Evolutionary conservation across 2,888 invertebrate species (phyloP).

Genomic region (Deilephila elpenor): DNA sequence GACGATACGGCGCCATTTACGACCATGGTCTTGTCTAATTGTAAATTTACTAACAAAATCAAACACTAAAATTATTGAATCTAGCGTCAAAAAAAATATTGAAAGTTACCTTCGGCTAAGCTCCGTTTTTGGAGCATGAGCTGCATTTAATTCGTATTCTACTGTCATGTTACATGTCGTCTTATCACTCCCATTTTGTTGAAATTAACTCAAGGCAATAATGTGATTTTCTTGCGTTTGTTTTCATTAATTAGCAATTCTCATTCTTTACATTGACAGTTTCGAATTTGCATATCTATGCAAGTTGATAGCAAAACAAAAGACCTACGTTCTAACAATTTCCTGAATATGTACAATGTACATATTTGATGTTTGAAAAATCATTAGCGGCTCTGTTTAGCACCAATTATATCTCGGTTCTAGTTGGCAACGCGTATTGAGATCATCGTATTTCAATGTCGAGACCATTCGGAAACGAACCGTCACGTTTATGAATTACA

Average conservation of each 20-base stretch:
- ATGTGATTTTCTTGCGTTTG: not conserved
- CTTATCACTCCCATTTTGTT: not conserved
- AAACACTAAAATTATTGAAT: not conserved
- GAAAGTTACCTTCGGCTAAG: no score
- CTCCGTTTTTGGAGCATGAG: no score
- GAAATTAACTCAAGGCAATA: not conserved
- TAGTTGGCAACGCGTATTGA: slow-evolving; percentile 43
- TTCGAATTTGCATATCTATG: slow-evolving; percentile 19
- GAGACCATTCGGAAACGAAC: slow-evolving; percentile 46
- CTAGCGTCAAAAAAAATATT: no score
- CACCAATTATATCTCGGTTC: slow-evolving; percentile 56
- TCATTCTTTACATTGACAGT: not conserved
- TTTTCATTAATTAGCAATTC: not conserved
- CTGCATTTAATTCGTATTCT: no score
- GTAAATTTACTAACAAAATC: not conserved
- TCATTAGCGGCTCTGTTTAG: slow-evolving; percentile 49
- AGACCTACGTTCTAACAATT: not conserved
- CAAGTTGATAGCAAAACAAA: slow-evolving; percentile 23
- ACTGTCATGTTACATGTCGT: not conserved
- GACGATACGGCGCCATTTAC: slow-evolving; percentile 44
- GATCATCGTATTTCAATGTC: slow-evolving; percentile 55
- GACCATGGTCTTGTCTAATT: slow-evolving; percentile 16
- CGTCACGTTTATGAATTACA: slow-evolving; percentile 24
- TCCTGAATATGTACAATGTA: slow-evolving; percentile 21
- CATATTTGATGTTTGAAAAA: slow-evolving; percentile 33